Conservation (phyloP, 2,888 invertebrate genomes). For the Ellobium chinense region DNA sequence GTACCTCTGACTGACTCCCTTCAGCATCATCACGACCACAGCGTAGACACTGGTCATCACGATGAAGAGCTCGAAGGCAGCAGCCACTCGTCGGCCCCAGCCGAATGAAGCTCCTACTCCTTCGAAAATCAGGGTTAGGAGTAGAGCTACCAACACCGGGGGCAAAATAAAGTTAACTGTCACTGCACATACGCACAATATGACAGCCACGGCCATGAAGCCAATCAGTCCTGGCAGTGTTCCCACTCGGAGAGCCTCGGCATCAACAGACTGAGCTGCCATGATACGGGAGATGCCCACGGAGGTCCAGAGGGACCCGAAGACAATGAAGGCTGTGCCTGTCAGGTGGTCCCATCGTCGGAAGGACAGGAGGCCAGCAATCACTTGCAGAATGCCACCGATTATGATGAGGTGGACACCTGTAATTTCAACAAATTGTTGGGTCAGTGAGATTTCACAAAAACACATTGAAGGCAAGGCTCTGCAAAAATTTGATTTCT, state of each 20-base stretch:
- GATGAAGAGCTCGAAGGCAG: conserved; percentile 62
- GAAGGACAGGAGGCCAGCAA: conserved; percentile 59
- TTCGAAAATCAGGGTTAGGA: conserved; percentile 61
- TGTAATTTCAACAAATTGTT: conserved; percentile 20
- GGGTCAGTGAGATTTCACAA: too few relatives aligned
- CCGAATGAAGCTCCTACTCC: conserved; percentile 57
- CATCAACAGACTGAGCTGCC: conserved; percentile 33
- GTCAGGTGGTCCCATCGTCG: conserved; percentile 63
- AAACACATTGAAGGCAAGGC: too few relatives aligned
- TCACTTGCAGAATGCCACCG: conserved; percentile 61
- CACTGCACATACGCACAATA: conserved; percentile 59
- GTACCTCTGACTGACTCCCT: conserved; percentile 65
- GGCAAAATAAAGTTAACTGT: conserved; percentile 65
- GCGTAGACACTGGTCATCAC: conserved; percentile 60
- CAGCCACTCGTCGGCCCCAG: conserved; percentile 62
- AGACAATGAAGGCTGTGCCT: conserved; percentile 62
- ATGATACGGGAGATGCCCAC: conserved; percentile 59
- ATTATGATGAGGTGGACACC: conserved; percentile 61
- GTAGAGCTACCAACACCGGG: conserved; percentile 60
- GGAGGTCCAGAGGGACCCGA: conserved; percentile 60
- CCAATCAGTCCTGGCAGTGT: conserved; percentile 55
- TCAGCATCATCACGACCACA: conserved; percentile 63
- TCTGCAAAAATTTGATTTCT: too few relatives aligned
- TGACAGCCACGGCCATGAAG: conserved; percentile 58
- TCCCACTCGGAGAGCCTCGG: conserved; percentile 49